Base-by-base conservation (phyloP, 2,888 invertebrate genomes). In the Hemicrepidius hirtus region DNA sequence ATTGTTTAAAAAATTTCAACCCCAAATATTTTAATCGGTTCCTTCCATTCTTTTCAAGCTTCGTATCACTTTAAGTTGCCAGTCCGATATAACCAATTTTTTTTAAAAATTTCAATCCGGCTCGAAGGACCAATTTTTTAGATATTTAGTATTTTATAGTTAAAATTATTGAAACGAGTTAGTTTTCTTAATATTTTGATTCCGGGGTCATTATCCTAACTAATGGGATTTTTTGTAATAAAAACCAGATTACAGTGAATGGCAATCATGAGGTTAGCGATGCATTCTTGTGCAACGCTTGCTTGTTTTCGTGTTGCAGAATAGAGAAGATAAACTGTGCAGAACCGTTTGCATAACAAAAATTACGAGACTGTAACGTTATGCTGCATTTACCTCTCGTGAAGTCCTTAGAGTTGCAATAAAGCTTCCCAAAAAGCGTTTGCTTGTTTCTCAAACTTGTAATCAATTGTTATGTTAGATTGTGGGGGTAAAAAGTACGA, bases 351-450 rank as follows among this genome's bases (percentile, higher is more conserved):
- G 55, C 55, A 66, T 55, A 55, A 28, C 55, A 57, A 66, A 57
- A 66, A 24, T 57, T 66, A 66, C 57, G 57, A 66, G 55, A 13
- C 65, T 65, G 64, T 64, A 21, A 53, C 65, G 37, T 65, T 53
- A 65, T 65, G 65, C 65, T 53, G 65, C 65, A 65, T 65, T 53
- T 53, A 65, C 18, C 65, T 40, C 32, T 13, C 49, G 16, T 63
- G 41, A 63, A 32, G 59, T 37, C 13, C 6, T 40, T 59, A n/a
- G 10, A 46, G 9, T 9, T 18, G 46, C 3, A 46, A 46, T 9
- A 46, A 46, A 46, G 3, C 3, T 32, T 9, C 32, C n/a, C n/a
- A n/a, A n/a, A n/a, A n/a, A n/a, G n/a, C n/a, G n/a, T n/a, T n/a
- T n/a, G n/a, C n/a, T n/a, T n/a, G n/a, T n/a, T n/a, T n/a, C n/a